Conservation (phyloP, 2,888 invertebrate species). For the Harpalus rufipes region DNA sequence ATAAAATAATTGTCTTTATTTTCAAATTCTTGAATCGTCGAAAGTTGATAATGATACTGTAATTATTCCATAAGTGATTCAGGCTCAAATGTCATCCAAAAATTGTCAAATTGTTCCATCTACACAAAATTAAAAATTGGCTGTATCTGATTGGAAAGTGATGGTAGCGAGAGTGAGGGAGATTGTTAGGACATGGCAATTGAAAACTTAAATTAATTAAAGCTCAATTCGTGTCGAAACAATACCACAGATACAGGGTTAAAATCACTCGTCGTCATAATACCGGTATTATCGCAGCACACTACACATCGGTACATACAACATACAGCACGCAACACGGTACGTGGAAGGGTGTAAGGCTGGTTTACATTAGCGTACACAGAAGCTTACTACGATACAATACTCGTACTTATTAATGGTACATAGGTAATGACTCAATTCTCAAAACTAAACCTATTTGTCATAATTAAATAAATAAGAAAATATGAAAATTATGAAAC, state of each 20-base stretch:
- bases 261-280: slow-evolving; percentile 42
- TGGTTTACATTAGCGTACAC: background rate
- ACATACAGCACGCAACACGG: background rate
- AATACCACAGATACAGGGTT: slow-evolving; percentile 13
- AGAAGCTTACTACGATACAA: background rate
- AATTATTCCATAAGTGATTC: background rate
- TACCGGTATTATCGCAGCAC: slow-evolving; percentile 26
- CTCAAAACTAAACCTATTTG: background rate
- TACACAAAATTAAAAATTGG: slow-evolving; percentile 15
- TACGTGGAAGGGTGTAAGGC: background rate
- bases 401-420: background rate
- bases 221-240: slow-evolving; percentile 18
- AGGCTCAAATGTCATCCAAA: background rate
- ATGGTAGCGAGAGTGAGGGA: background rate
- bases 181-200: slow-evolving; percentile 16
- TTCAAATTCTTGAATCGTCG: background rate
- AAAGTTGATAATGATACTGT: background rate
- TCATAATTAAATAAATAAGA: background rate
- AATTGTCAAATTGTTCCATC: slow-evolving; percentile 8
- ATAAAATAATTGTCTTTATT: background rate
- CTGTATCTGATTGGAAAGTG: slow-evolving; percentile 22
- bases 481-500: no score
- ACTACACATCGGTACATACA: slow-evolving; percentile 6
- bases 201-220: slow-evolving; percentile 38
- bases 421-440: background rate